A percentile compares a stretch with the other conserved stretches of the same genome.
Evolutionary conservation across 2,113 vertebrate genomes (phyloP).

Genomic region (Galeopterus variegatus): DNA sequence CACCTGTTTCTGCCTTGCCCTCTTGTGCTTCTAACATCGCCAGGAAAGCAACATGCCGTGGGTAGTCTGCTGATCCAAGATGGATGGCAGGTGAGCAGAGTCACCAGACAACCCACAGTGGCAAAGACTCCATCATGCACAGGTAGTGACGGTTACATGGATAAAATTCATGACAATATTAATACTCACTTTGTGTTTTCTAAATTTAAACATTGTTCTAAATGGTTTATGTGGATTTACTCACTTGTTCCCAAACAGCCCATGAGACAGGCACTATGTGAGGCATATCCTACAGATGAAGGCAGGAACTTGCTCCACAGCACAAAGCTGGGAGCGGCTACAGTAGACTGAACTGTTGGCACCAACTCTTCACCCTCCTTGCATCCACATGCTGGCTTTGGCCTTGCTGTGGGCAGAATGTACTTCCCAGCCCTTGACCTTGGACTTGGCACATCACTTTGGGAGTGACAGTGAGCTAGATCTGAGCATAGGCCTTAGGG

Average conservation of each 20-base stretch:
- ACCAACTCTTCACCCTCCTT: neutral
- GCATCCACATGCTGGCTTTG: neutral
- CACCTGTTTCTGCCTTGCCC: neutral
- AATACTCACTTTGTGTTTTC: neutral
- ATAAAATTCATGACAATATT: neutral
- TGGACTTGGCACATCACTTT: neutral
- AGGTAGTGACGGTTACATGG: neutral
- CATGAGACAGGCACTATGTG: neutral
- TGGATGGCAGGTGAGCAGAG: neutral
- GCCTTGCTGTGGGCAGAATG: neutral
- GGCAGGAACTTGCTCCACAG: neutral
- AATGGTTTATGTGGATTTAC: neutral
- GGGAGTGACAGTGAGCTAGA: neutral
- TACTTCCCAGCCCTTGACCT: neutral
- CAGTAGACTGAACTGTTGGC: neutral
- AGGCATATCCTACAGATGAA: neutral
- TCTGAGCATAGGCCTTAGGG: neutral
- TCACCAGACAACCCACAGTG: neutral
- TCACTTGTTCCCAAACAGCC: neutral
- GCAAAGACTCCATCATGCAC: neutral
- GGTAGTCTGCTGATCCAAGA: neutral
- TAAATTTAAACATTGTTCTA: slow-evolving; percentile 27
- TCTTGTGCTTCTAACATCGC: neutral
- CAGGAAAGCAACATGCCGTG: neutral
- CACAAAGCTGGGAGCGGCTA: neutral